Conservation (phyloP, 2,113 vertebrate genomes). For the Stigmatopora nigra region DNA sequence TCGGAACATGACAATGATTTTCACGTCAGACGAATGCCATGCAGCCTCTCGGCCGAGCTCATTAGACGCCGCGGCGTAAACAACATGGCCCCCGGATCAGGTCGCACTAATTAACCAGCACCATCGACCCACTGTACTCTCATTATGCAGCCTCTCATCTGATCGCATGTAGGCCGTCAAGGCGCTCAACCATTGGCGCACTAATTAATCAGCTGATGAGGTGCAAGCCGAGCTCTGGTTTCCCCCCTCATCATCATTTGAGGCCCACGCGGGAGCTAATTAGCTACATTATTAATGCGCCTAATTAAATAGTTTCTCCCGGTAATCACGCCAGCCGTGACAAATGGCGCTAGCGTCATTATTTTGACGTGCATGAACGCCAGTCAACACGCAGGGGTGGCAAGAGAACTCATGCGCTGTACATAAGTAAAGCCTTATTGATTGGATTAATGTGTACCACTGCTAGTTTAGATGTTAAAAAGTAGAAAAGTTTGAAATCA, state of each 20-base stretch:
- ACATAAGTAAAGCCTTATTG: not conserved
- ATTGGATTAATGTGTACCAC: not conserved
- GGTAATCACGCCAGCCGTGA: conserved; percentile 37
- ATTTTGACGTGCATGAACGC: conserved; percentile 39
- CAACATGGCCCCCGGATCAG: conserved; percentile 60
- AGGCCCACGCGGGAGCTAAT: conserved; percentile 62
- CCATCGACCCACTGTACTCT: conserved; percentile 59
- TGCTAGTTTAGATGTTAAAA: not conserved
- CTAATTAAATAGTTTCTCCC: conserved; percentile 63
- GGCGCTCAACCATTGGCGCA: conserved; percentile 61
- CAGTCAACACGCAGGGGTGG: not conserved
- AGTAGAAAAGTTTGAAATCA: too few relatives aligned
- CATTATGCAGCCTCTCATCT: conserved; percentile 63
- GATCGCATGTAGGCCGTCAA: conserved; percentile 54
- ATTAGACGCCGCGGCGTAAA: conserved; percentile 59
- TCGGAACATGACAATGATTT: conserved; percentile 43
- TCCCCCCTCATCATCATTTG: conserved; percentile 52
- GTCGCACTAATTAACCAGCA: conserved; percentile 66
- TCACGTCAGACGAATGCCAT: conserved; percentile 21
- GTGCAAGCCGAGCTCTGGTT: conserved; percentile 51
- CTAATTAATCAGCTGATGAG: conserved; percentile 66
- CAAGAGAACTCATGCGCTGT: not conserved
- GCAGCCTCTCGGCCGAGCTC: conserved; percentile 52
- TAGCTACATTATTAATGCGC: conserved; percentile 66
- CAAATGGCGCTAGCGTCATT: conserved; percentile 44